phyloP scores from a whole-genome alignment of 2,797 vertebrate genomes.

The Chaunax sp. region DNA sequence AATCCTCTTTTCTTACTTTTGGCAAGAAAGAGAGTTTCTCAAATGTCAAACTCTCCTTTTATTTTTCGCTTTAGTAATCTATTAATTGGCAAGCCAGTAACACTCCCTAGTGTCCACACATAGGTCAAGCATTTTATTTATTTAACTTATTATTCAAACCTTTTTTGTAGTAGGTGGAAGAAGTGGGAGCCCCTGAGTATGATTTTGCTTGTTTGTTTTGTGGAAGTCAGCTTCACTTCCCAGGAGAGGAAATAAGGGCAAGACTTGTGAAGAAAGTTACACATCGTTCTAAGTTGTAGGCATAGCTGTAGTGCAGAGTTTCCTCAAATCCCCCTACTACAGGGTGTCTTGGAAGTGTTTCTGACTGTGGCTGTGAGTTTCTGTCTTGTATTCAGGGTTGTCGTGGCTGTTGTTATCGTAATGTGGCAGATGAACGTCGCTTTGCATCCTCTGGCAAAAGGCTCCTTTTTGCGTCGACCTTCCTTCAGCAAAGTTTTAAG shows the following conservation, averaged over 20 bases:
- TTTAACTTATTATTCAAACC: not conserved
- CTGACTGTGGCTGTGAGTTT: constrained; percentile 33
- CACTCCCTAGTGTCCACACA: not conserved
- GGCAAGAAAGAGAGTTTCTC: not conserved
- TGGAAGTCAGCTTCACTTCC: constrained; percentile 19
- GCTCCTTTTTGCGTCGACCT: constrained; percentile 41
- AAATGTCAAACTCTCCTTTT: not conserved
- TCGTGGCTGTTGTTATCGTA: constrained; percentile 48
- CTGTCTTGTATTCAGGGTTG: constrained; percentile 38
- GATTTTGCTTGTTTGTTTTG: constrained; percentile 32
- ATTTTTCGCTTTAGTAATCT: not conserved
- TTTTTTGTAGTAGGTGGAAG: not conserved
- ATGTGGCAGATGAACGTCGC: constrained; percentile 57
- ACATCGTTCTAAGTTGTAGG: constrained; percentile 55
- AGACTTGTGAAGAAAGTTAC: constrained; percentile 47
- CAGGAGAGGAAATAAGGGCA: constrained; percentile 44
- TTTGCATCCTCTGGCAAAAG: constrained; percentile 40
- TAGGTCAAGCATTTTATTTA: not conserved
- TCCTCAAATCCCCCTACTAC: constrained; percentile 60
- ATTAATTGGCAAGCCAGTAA: not conserved
- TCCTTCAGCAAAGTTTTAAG: constrained; percentile 40
- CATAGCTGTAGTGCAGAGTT: constrained; percentile 29
- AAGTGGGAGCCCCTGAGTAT: not conserved
- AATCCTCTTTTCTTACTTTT: not conserved
- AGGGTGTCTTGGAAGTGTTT: constrained; percentile 38